phyloP scores from a whole-genome alignment of 2,888 invertebrate species.

The Cinara cedri region DNA sequence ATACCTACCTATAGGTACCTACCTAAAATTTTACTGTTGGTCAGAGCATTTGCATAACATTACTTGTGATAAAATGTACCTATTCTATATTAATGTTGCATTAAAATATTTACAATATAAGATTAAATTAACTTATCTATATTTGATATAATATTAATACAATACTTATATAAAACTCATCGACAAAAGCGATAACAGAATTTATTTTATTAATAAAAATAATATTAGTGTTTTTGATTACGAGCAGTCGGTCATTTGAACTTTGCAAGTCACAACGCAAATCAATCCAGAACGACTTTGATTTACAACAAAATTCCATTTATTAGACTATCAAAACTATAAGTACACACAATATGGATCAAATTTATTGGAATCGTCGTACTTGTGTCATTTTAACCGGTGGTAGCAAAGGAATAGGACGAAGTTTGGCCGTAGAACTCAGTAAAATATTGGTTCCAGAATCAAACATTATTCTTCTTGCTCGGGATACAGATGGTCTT shows the following conservation, averaged over 20 bases:
- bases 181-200: not conserved
- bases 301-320: constrained; percentile 63
- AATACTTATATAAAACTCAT: too few relatives aligned
- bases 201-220: constrained; percentile 37
- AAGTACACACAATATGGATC: constrained; percentile 60
- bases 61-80: too few relatives aligned
- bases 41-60: too few relatives aligned
- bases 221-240: constrained; percentile 27
- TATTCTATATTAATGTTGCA: too few relatives aligned
- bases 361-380: constrained; percentile 62
- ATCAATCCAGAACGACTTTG: constrained; percentile 63
- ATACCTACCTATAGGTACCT: too few relatives aligned
- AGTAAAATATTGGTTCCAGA: constrained; percentile 71
- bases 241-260: not conserved
- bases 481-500: constrained; percentile 73
- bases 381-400: constrained; percentile 75
- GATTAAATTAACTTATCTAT: too few relatives aligned
- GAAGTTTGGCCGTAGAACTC: constrained; percentile 76
- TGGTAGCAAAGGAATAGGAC: constrained; percentile 87
- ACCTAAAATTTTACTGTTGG: too few relatives aligned
- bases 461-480: constrained; percentile 77
- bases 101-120: too few relatives aligned
- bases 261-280: constrained; percentile 58
- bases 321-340: constrained; percentile 59
- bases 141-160: too few relatives aligned